Evolutionary conservation across 2,797 vertebrate species (phyloP).

Genomic region (Megaceryle alcyon): DNA sequence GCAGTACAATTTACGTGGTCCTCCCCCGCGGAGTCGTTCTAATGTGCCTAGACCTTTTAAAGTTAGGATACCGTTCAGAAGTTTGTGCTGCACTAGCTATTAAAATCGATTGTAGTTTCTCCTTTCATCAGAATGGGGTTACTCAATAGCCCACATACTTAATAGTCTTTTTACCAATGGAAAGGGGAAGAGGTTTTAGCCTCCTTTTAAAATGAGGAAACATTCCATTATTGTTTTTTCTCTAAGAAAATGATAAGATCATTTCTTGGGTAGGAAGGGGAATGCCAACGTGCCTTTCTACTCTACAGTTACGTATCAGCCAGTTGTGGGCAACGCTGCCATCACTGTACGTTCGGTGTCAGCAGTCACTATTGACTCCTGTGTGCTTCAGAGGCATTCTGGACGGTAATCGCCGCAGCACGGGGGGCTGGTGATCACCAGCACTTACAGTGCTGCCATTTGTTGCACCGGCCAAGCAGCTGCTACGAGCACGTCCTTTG

Average conservation of each 20-base stretch:
- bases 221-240: neutral
- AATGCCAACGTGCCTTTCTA: neutral
- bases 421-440: neutral
- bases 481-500: rapidly evolving
- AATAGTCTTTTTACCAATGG: neutral
- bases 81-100: neutral
- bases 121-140: neutral
- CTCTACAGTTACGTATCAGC: rapidly evolving
- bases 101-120: neutral
- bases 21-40: neutral
- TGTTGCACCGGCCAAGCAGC: neutral
- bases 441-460: neutral
- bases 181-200: neutral
- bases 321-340: neutral
- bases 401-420: neutral
- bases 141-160: neutral
- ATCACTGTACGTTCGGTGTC: rapidly evolving
- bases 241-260: neutral
- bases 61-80: neutral
- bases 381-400: no score
- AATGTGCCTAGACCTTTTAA: neutral
- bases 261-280: neutral
- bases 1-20: slow-evolving; percentile 1
- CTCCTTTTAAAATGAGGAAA: neutral
- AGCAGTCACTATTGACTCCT: neutral